Conservation (phyloP, 2,797 vertebrate species). For the Brachymystax lenok region DNA sequence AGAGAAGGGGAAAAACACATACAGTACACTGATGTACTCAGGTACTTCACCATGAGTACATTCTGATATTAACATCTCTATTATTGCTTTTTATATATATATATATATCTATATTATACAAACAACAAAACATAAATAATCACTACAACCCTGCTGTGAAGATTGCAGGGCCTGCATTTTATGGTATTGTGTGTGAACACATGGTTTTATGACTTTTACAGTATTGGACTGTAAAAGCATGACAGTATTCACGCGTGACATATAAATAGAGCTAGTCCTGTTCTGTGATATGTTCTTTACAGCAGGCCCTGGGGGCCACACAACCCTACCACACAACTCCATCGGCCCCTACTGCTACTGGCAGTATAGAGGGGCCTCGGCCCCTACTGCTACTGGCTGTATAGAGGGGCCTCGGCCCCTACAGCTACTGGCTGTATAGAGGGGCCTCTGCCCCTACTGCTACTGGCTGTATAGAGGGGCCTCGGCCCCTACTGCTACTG, state of each 20-base stretch:
- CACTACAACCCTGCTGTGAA: neutral
- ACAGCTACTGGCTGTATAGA: no score
- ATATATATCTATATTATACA: neutral
- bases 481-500: no score
- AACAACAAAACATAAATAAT: neutral
- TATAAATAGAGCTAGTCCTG: conserved; percentile 59
- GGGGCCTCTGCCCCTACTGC: no score
- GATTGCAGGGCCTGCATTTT: neutral
- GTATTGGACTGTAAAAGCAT: conserved; percentile 55
- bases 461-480: no score
- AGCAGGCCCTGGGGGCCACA: neutral
- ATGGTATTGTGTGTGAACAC: conserved; percentile 24
- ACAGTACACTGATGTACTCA: no score
- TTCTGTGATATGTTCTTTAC: conserved; percentile 25
- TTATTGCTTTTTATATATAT: no score
- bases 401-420: no score
- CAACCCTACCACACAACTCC: neutral
- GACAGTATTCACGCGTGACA: conserved; percentile 57
- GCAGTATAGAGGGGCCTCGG: no score
- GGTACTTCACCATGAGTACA: no score
- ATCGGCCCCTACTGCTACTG: no score
- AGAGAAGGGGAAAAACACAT: neutral
- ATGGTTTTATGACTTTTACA: conserved; percentile 54
- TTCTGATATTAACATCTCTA: no score
- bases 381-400: no score